phyloP scores from a whole-genome alignment of 2,888 invertebrate species.

The Ornithoptera alexandrae region DNA sequence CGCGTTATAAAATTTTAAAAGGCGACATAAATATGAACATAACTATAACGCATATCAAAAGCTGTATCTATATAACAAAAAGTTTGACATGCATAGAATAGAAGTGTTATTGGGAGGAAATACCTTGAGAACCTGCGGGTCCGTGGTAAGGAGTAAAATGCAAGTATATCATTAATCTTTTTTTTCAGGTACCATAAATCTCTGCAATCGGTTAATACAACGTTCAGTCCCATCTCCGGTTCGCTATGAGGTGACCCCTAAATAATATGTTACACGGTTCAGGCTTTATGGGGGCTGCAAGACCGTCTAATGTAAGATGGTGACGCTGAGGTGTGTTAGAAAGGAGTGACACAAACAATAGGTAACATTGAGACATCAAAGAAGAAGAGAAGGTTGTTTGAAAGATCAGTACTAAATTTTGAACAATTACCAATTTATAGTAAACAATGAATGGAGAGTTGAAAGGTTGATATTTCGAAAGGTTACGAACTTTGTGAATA shows the following conservation, averaged over 20 bases:
- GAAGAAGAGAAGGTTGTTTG: constrained; percentile 55
- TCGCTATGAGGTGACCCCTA: constrained; percentile 70
- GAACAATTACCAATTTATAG: constrained; percentile 42
- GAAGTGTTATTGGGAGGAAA: constrained; percentile 76
- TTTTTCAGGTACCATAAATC: constrained; percentile 61
- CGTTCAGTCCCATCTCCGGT: constrained; percentile 52
- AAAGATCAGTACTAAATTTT: constrained; percentile 50
- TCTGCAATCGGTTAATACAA: constrained; percentile 43
- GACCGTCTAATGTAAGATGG: constrained; percentile 58
- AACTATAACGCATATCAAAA: constrained; percentile 41
- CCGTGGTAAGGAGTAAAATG: constrained; percentile 77
- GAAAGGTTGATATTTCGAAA: neutral
- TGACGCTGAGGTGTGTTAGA: constrained; percentile 51
- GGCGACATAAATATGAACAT: constrained; percentile 9
- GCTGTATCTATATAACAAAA: constrained; percentile 35
- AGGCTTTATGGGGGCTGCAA: constrained; percentile 44
- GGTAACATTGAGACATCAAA: constrained; percentile 72
- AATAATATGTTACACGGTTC: constrained; percentile 48
- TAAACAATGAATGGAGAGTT: constrained; percentile 54
- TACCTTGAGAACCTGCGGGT: constrained; percentile 82
- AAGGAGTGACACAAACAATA: constrained; percentile 61
- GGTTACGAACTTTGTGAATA: neutral
- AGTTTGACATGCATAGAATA: constrained; percentile 72
- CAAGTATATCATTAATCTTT: constrained; percentile 74
- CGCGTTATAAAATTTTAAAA: constrained; percentile 40